Evolutionary conservation across 2,888 invertebrate genomes (phyloP).

Genomic region (Eupelmus urozonus): DNA sequence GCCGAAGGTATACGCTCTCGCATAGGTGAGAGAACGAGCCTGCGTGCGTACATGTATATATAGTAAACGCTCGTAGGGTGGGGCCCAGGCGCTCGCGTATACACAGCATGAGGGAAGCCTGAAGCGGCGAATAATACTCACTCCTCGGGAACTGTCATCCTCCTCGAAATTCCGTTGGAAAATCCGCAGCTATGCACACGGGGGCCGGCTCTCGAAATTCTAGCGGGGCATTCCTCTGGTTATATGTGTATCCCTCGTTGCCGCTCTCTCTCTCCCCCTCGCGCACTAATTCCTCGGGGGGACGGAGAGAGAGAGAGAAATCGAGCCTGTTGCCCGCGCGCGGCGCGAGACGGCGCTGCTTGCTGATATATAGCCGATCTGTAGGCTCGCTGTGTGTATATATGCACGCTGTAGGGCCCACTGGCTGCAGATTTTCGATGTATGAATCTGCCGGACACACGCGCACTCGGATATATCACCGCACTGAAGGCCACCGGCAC

Average conservation of each 20-base stretch:
- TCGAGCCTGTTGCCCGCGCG: not conserved
- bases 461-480: no score
- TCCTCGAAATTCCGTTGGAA: conserved; percentile 46
- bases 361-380: no score
- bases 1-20: not conserved
- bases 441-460: not conserved
- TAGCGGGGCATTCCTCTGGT: conserved; percentile 14
- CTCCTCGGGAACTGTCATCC: conserved; percentile 69
- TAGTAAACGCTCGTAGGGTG: not conserved
- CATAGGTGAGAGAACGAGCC: not conserved
- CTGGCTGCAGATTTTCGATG: not conserved
- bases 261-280: conserved; percentile 1
- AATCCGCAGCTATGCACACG: conserved; percentile 20
- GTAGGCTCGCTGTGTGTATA: no score
- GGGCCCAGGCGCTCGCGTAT: no score
- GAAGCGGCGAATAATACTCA: conserved; percentile 62
- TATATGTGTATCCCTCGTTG: not conserved
- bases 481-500: no score
- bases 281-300: not conserved
- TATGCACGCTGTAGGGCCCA: not conserved
- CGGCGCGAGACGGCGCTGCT: not conserved
- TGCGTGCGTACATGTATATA: not conserved
- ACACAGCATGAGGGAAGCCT: no score
- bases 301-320: not conserved
- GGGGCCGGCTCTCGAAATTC: not conserved